These are phyloP conservation scores for Crepidodera aurea DNA, from an alignment of 2,888 invertebrate genomes.

Conservation along the genomic window DNA sequence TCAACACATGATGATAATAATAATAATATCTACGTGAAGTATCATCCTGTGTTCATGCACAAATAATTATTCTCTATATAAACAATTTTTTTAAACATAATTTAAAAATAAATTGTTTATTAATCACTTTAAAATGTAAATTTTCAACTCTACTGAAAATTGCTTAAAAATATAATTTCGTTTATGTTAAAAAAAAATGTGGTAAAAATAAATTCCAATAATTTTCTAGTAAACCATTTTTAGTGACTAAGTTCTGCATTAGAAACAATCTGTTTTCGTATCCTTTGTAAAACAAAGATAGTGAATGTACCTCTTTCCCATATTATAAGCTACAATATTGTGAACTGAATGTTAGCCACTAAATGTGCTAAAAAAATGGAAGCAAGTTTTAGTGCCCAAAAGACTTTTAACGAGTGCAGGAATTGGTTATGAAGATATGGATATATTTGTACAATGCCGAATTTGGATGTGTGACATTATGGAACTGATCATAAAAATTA, in stretches of 20 bases:
- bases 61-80: too few relatives aligned
- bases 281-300: constrained; percentile 39
- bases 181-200: too few relatives aligned
- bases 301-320: constrained; percentile 33
- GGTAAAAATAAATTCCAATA: too few relatives aligned
- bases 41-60: too few relatives aligned
- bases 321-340: constrained; percentile 45
- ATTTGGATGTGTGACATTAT: constrained; percentile 51
- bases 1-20: too few relatives aligned
- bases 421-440: constrained; percentile 37
- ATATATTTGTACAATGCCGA: constrained; percentile 39
- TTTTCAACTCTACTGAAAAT: too few relatives aligned
- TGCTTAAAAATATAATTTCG: too few relatives aligned
- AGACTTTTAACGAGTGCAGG: constrained; percentile 35
- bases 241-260: neutral
- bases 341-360: constrained; percentile 47
- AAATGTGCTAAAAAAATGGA: constrained; percentile 39
- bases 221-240: too few relatives aligned
- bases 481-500: constrained; percentile 57
- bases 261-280: constrained; percentile 2
- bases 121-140: too few relatives aligned
- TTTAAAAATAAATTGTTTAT: too few relatives aligned
- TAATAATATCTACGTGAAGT: too few relatives aligned
- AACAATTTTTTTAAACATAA: too few relatives aligned
- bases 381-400: constrained; percentile 35